Percentiles rank a stretch among this genome's conserved stretches.
Evolutionary conservation across 2,797 vertebrate species (phyloP).

Genomic region (Hybognathus amarus): DNA sequence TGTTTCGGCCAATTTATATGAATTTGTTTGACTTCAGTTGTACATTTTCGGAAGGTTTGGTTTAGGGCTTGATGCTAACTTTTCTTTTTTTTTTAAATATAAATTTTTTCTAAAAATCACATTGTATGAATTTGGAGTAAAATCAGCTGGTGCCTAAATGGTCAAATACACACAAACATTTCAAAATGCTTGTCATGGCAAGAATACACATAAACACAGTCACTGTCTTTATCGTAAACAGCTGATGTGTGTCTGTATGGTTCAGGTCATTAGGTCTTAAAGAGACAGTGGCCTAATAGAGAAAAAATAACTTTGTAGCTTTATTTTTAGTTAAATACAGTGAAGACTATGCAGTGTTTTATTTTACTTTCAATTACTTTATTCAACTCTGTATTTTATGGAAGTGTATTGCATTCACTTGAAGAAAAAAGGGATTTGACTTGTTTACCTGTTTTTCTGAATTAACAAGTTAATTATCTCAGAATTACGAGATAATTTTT

Average conservation of each 20-base stretch:
- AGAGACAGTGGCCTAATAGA: not conserved
- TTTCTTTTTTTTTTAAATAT: too few species aligned
- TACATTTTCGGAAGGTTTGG: not conserved
- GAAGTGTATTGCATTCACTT: too few species aligned
- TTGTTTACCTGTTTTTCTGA: too few species aligned
- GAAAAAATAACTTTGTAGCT: too few species aligned
- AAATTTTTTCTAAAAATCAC: not conserved
- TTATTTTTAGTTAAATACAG: not conserved
- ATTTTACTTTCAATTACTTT: not conserved
- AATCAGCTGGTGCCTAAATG: not conserved
- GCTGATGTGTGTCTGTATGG: not conserved
- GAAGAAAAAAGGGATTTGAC: too few species aligned
- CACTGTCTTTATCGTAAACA: not conserved
- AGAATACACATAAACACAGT: not conserved
- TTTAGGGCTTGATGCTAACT: not conserved
- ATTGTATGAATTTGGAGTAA: not conserved
- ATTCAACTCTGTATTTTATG: too few species aligned
- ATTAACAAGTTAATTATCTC: too few species aligned
- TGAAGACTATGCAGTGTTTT: not conserved
- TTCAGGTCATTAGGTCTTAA: not conserved
- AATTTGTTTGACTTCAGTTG: not conserved
- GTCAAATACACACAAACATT: not conserved
- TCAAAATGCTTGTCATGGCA: not conserved
- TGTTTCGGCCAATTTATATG: not conserved
- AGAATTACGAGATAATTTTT: too few species aligned